These are phyloP conservation scores for Stichopus horrens DNA, from an alignment of 53 echinoderm and acorn worm genomes.

Conservation along the genomic window DNA sequence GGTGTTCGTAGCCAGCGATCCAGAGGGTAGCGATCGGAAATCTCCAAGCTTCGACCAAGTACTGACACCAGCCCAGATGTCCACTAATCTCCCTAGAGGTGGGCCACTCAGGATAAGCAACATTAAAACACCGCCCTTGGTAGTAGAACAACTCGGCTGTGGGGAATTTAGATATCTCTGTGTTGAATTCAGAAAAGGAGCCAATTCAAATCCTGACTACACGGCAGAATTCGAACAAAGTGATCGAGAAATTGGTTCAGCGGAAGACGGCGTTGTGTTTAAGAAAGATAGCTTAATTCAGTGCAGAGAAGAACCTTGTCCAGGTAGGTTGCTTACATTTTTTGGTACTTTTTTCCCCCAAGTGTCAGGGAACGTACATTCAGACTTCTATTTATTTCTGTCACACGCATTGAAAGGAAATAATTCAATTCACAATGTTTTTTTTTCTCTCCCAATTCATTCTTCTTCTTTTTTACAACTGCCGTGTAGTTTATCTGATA, in stretches of 20 bases:
- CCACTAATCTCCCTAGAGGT: slow-evolving; percentile 10
- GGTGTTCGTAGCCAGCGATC: slow-evolving; percentile 34
- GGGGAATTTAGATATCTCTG: slow-evolving; percentile 37
- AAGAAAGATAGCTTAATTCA: background rate
- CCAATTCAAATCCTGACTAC: slow-evolving; percentile 29
- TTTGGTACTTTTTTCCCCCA: background rate
- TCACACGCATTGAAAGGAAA: background rate
- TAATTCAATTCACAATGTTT: too few relatives aligned
- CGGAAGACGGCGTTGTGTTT: background rate
- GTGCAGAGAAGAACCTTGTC: background rate
- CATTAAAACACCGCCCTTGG: slow-evolving; percentile 33
- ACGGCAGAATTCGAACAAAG: slow-evolving; percentile 11
- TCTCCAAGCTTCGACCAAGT: slow-evolving; percentile 29
- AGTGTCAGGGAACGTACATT: background rate
- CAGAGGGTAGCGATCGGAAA: slow-evolving; percentile 10
- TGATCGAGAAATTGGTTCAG: background rate
- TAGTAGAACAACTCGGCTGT: slow-evolving; percentile 32
- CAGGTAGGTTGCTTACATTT: background rate
- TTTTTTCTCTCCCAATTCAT: too few relatives aligned
- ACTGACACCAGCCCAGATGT: slow-evolving; percentile 21
- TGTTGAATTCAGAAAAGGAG: slow-evolving; percentile 41
- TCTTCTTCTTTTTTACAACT: too few relatives aligned
- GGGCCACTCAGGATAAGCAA: slow-evolving; percentile 23
- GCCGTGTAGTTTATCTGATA: too few relatives aligned
- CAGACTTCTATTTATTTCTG: background rate